Evolutionary conservation across 2,113 vertebrate species (phyloP).

Genomic region (Syrrhaptes paradoxus): DNA sequence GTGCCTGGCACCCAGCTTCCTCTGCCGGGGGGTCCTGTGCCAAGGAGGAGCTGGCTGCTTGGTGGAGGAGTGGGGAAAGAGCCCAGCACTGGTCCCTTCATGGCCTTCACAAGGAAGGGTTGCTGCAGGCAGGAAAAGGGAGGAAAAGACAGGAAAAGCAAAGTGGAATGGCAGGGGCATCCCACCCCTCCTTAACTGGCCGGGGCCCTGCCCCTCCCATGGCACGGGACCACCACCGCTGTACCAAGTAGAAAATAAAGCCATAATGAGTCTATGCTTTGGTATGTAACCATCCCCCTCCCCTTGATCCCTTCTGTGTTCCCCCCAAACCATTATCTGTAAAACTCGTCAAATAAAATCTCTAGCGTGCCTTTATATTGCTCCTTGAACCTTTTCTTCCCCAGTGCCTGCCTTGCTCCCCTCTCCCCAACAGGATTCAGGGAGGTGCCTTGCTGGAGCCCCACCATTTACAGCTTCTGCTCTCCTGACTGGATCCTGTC

Average conservation of each 20-base stretch:
- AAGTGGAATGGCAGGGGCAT: not conserved
- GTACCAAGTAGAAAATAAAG: constrained; percentile 64
- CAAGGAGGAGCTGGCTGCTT: not conserved
- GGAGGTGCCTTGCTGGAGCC: not conserved
- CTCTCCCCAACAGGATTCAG: not conserved
- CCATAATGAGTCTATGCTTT: constrained; percentile 61
- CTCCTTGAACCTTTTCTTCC: not conserved
- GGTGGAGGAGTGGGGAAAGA: constrained; percentile 4
- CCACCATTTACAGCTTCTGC: constrained; percentile 82
- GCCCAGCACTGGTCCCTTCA: not conserved
- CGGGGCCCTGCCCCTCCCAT: not conserved
- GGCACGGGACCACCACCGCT: not conserved
- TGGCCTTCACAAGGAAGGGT: not conserved
- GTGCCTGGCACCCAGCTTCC: not conserved
- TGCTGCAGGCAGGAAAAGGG: constrained; percentile 1
- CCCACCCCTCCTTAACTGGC: not conserved
- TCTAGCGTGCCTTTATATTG: not conserved
- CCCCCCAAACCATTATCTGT: not conserved
- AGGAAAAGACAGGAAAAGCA: constrained; percentile 8
- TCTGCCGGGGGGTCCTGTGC: not conserved
- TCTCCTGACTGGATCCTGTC: constrained; percentile 85
- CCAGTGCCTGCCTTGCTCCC: not conserved
- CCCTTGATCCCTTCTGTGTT: not conserved
- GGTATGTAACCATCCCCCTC: constrained; percentile 46
- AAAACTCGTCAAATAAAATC: constrained; percentile 6